Percentiles rank a stretch among this genome's conserved stretches.
Conservation (phyloP, 2,797 vertebrate genomes). For the Schizopygopsis malacanthus region DNA sequence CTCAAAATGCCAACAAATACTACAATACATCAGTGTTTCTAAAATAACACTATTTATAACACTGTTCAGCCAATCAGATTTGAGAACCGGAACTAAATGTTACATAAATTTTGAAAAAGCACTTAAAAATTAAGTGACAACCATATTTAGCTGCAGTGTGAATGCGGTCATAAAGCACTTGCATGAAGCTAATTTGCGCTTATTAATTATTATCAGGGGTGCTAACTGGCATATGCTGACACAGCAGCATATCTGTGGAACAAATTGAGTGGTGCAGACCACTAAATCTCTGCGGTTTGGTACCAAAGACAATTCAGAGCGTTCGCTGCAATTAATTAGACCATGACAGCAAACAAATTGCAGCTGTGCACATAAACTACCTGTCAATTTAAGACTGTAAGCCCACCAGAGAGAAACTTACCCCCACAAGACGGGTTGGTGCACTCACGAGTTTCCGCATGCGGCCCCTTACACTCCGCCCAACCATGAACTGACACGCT, state of each 20-base stretch:
- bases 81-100: background rate
- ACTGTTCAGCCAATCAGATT: background rate
- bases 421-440: conserved; percentile 84
- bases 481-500: conserved; percentile 88
- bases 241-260: conserved; percentile 28
- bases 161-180: conserved; percentile 35
- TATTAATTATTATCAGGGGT: conserved; percentile 40
- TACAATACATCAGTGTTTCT: background rate
- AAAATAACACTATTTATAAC: background rate
- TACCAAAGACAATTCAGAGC: conserved; percentile 22
- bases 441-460: conserved; percentile 89
- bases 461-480: conserved; percentile 90
- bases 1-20: background rate
- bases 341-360: conserved; percentile 45
- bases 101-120: background rate
- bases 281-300: conserved; percentile 9
- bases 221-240: conserved; percentile 36
- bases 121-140: background rate
- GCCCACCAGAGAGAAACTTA: conserved; percentile 49
- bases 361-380: conserved; percentile 3
- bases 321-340: conserved; percentile 37
- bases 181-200: background rate
- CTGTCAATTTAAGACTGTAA: conserved; percentile 25
- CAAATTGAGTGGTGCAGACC: conserved; percentile 11
- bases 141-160: conserved; percentile 20